Conservation (phyloP, 2,113 vertebrate genomes). For the Leucosticte australis region DNA sequence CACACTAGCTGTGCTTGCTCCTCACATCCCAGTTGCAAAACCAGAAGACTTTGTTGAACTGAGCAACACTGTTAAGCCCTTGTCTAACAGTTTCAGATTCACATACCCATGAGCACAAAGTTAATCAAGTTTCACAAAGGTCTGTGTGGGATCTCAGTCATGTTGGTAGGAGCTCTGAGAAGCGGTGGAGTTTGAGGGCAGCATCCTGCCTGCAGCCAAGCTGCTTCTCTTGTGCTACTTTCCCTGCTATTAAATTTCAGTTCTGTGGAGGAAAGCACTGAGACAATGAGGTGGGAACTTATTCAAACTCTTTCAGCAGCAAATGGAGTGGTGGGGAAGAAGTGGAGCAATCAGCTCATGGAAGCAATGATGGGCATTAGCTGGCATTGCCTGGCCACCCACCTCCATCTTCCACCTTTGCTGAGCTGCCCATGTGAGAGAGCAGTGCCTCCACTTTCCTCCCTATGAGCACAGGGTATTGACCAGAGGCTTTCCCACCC, state of each 20-base stretch:
- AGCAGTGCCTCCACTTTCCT: neutral
- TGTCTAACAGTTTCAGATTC: neutral
- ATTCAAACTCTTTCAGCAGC: neutral
- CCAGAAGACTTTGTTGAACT: neutral
- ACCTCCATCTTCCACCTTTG: neutral
- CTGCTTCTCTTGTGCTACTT: neutral
- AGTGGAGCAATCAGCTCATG: neutral
- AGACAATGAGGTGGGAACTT: neutral
- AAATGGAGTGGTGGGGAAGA: neutral
- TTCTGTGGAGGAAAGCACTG: neutral
- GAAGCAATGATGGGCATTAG: neutral
- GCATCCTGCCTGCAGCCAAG: neutral
- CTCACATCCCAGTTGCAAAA: conserved; percentile 34
- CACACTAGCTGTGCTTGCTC: conserved; percentile 16
- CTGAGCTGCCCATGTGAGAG: neutral
- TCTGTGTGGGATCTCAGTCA: neutral
- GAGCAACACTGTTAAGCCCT: neutral
- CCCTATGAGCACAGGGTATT: neutral
- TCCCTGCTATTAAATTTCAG: neutral
- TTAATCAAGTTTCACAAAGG: conserved; percentile 19
- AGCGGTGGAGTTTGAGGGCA: neutral
- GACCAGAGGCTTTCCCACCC: neutral
- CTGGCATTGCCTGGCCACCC: neutral
- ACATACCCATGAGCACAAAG: neutral
- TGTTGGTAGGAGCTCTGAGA: neutral